These are phyloP conservation scores for Dicroscelio sp. DNA, from an alignment of 2,888 invertebrate species.

Conservation along the genomic window DNA sequence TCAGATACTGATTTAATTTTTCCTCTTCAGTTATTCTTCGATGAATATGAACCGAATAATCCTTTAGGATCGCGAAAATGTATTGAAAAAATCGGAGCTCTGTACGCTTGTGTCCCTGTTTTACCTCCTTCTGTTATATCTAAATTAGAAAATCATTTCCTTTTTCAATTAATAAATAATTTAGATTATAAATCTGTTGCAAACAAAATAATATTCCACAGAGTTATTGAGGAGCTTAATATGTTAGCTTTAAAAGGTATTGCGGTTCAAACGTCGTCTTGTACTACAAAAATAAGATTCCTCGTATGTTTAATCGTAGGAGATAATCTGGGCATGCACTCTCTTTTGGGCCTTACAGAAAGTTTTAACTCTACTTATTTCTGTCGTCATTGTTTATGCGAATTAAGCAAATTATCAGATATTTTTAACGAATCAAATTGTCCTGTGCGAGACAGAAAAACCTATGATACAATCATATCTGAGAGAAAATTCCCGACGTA, in stretches of 20 bases:
- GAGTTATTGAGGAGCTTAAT: conserved; percentile 75
- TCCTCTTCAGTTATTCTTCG: conserved; percentile 46
- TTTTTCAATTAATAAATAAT: conserved; percentile 73
- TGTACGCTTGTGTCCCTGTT: conserved; percentile 72
- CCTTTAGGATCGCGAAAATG: conserved; percentile 75
- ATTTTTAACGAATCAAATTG: conserved; percentile 70
- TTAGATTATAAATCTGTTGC: conserved; percentile 63
- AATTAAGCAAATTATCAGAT: conserved; percentile 55
- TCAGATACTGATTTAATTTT: conserved; percentile 1
- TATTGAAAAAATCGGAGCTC: conserved; percentile 76
- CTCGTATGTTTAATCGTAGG: no score
- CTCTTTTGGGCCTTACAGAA: conserved; percentile 70
- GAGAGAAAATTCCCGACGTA: conserved; percentile 34
- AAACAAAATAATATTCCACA: conserved; percentile 67
- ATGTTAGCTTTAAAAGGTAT: conserved; percentile 66
- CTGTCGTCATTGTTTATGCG: conserved; percentile 79
- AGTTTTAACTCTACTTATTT: conserved; percentile 70
- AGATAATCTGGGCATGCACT: conserved; percentile 79
- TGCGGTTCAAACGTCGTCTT: conserved; percentile 44
- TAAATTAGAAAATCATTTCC: conserved; percentile 76
- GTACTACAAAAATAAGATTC: no score
- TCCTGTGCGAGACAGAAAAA: conserved; percentile 48
- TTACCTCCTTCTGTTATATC: conserved; percentile 74
- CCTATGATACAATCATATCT: conserved; percentile 56
- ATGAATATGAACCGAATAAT: conserved; percentile 80